Base-by-base conservation (phyloP, 2,888 invertebrate species). In the Philonicus albiceps region DNA sequence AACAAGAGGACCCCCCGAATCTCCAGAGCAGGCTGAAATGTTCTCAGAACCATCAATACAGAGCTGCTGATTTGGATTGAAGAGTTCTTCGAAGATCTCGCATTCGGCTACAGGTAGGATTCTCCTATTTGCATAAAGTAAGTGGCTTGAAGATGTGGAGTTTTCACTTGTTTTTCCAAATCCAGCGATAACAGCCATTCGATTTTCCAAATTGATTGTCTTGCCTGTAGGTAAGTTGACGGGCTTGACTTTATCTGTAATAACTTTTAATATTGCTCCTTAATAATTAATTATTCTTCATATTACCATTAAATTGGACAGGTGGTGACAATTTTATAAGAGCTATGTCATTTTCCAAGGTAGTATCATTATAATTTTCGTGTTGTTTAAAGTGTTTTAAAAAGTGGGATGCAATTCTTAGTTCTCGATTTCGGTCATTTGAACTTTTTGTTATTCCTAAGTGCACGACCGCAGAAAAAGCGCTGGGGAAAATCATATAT, bases 1-100 rank as follows among this genome's bases (percentile, higher is more conserved):
- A 8, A 76, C 76, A 30, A 90, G 86, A 22, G 91, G 91, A 75
- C 91, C 91, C 31, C 91, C 91, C 78, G 90, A 90, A 87, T 92
- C 92, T 2, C 92, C 92, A 74, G 88, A 90, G 89, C 92, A 92
- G 49, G 91, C 90, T 11, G 76, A 76, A n/a, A 22, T 76, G 1
- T 76, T 76, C 4, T 76, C 40, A 27, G 64, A 64, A 16, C 74
- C 74, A 74, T 74, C 74, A 4, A 74, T 19, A n/a, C 74, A 74
- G 8, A 74, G 8, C 1, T 74, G 31, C 7, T 16, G 27, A 2
- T 30, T 74, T 16, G 74, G 13, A 6, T 34, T 31, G 13, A 74
- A 74, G 64, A 22, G 8, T 27, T 5, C 5, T 0, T 19, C 19
- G 64, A 64, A 64, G 8, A 22, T 64, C 7, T 27, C 11, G 27